Conservation (phyloP, 2,113 vertebrate species). For the Drymodes brunneopygia region DNA sequence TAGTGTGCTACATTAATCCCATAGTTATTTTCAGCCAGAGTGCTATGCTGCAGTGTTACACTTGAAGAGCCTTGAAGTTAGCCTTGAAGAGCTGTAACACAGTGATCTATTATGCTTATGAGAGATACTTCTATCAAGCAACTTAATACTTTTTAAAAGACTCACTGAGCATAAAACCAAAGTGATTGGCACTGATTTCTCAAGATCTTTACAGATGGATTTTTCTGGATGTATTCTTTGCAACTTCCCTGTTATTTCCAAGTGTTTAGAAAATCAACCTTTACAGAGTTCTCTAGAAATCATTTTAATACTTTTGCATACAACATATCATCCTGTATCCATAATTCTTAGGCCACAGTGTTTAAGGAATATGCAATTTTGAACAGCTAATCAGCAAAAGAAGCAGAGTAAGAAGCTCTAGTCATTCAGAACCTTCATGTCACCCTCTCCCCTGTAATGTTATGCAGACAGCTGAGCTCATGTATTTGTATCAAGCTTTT, state of each 20-base stretch:
- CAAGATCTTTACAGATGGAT: background rate
- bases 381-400: background rate
- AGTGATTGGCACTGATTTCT: background rate
- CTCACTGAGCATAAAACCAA: background rate
- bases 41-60: background rate
- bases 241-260: background rate
- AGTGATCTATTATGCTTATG: background rate
- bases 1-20: background rate
- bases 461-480: background rate
- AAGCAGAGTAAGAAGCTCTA: background rate
- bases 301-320: background rate
- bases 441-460: background rate
- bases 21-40: background rate
- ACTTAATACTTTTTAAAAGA: background rate
- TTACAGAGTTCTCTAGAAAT: background rate
- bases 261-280: background rate
- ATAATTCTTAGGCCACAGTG: background rate
- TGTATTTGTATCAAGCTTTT: background rate
- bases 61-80: no score
- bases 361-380: background rate
- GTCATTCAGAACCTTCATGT: background rate
- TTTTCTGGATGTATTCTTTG: background rate
- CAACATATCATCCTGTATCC: background rate
- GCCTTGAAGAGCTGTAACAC: background rate
- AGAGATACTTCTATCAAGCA: background rate